Base-by-base conservation (phyloP, 2,888 invertebrate species). In the Drosophila dives region DNA sequence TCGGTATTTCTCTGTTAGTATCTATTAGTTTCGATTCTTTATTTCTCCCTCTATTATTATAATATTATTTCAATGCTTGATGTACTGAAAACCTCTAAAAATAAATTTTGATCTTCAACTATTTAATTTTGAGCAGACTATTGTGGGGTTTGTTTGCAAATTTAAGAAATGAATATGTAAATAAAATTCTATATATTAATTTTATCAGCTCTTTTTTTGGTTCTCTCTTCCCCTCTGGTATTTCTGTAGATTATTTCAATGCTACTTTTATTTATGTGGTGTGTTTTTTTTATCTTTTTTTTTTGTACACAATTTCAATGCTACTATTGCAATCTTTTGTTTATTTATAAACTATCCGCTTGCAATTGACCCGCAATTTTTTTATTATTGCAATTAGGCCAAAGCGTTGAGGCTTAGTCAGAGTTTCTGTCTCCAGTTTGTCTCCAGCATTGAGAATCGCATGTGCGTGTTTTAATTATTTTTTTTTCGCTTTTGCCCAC, bases 381-480 rank as follows among this genome's bases (percentile, higher is more conserved):
- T 40, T 49, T 42, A 26, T 32, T 40, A 20, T 23, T 36, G 32
- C 36, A 73, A 60, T 70, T 76, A 63, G 80, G 80, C 63, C 56
- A 70, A 61, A 40, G 34, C 54, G 59, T 8, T 15, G 15, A 15
- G 23, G 26, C 38, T 34, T 60, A 56, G 40, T 60, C 67, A 32
- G 60, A 38, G 17, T 55, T 32, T 64, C 23, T 2, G 77, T 77
- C 77, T 77, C 68, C 62, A 70, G 69, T 55, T 29, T 20, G 69
- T 67, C 69, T 70, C 68, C 68, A 69, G 63, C 77, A 77, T 77
- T 77, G 77, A 64, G 60, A 69, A 61, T 77, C 64, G 34, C 48
- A 40, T 59, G 50, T 53, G 33, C 56, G 12, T 23, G 8, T 45
- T 23, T 45, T 23, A 2, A 23, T 8, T 38, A 38, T 38, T n/a